Evolutionary conservation across 1,140 invertebrate species (phyloP), one percentile per base, ranked within the genome.

Genomic region (Zaprionus davidi): DNA sequence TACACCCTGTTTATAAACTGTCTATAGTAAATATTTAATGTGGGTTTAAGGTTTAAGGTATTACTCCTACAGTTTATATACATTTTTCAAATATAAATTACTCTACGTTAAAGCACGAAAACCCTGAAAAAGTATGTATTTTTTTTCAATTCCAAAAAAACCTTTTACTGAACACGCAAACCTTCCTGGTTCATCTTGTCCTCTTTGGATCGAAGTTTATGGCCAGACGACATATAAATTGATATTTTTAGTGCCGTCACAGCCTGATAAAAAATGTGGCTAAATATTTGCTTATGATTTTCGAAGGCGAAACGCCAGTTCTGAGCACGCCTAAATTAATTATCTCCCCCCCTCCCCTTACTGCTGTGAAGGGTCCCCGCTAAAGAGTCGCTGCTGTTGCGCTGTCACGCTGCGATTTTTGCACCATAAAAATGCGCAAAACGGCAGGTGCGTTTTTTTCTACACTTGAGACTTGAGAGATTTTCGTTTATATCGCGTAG

Each of bases 361-460:
- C 31, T 34, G 31, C 31, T 11, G 31, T 34, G 31, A 9, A 34
- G 31, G 31, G 31, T 11, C 9, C 31, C 38, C 56, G 28, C 62
- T 64, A 56, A 56, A 26, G 20, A 15, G 49, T 38, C 24, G 20
- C 41, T 53, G 38, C 60, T 36, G 34, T 56, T 44, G 53, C 51
- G 53, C 51, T 66, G 78, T 75, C 84, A 79, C 55, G 85, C 72
- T 73, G 88, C 88, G 83, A 88, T 87, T 85, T 79, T 81, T 85
- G 81, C 81, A 70, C 71, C 85, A 81, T 85, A 74, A 81, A 88
- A 90, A 85, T 85, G 79, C 79, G 68, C 44, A 81, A 85, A 76
- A 71, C 68, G 79, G 90, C 85, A 90, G 82, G 87, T 83, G 85
- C 77, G 79, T 82, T 88, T 90, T 65, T 51, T 76, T 82, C 38